A percentile compares a stretch with the other conserved stretches of the same genome.
Evolutionary conservation across 2,113 vertebrate genomes (phyloP).

Genomic region (Etheostoma cragini): DNA sequence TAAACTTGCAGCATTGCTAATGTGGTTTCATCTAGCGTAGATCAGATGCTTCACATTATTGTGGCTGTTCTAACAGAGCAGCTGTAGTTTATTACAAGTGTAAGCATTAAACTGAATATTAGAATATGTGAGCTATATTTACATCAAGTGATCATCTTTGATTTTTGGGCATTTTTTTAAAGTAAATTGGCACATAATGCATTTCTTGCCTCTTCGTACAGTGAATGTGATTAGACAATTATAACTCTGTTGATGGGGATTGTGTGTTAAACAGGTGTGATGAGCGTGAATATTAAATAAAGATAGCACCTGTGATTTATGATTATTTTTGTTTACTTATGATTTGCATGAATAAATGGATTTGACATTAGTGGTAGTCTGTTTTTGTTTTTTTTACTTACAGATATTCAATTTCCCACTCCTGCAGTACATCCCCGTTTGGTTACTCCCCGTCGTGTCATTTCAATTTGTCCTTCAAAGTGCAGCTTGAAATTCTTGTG

Average conservation of each 20-base stretch:
- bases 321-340: conserved; percentile 59
- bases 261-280: conserved; percentile 43
- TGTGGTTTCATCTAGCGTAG: conserved; percentile 61
- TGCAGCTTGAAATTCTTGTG: conserved; percentile 33
- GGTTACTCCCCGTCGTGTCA: conserved; percentile 8
- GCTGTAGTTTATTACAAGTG: conserved; percentile 47
- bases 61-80: conserved; percentile 27
- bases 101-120: conserved; percentile 51
- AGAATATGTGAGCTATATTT: conserved; percentile 52
- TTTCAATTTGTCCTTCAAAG: conserved; percentile 42
- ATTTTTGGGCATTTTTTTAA: conserved; percentile 33
- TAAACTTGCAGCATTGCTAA: conserved; percentile 50
- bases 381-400: neutral
- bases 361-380: conserved; percentile 65
- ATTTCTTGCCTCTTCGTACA: conserved; percentile 28
- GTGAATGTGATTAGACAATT: conserved; percentile 41
- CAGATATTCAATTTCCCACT: neutral
- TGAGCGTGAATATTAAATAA: conserved; percentile 35
- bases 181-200: conserved; percentile 39
- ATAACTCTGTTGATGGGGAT: conserved; percentile 15
- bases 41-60: conserved; percentile 49
- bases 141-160: conserved; percentile 37
- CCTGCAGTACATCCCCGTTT: conserved; percentile 9
- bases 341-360: conserved; percentile 81
- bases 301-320: conserved; percentile 39